phyloP scores from a whole-genome alignment of 2,113 vertebrate species.

The Corythornis madagascariensis region DNA sequence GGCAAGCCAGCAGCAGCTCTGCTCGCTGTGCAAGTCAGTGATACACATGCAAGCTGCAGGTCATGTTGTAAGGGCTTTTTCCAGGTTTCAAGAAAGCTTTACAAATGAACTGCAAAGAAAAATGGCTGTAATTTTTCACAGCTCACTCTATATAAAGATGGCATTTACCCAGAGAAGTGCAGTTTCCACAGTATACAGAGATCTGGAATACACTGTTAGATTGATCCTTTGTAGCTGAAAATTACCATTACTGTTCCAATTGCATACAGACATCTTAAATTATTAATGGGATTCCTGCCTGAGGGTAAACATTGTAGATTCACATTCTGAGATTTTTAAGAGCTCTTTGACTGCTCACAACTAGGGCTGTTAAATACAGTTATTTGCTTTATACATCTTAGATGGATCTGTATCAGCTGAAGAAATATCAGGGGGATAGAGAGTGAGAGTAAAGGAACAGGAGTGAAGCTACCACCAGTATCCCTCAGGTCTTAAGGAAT shows the following conservation, averaged over 20 bases:
- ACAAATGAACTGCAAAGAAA: background rate
- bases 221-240: conserved; percentile 37
- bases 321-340: conserved; percentile 33
- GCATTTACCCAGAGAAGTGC: background rate
- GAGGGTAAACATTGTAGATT: conserved; percentile 29
- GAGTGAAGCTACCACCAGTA: background rate
- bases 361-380: conserved; percentile 47
- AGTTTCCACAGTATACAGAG: background rate
- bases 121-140: conserved; percentile 10
- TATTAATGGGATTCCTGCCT: conserved; percentile 45
- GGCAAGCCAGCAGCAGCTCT: background rate
- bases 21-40: background rate
- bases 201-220: background rate
- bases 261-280: conserved; percentile 36
- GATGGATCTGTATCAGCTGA: conserved; percentile 29
- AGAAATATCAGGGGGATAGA: background rate
- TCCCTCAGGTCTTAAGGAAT: background rate
- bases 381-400: conserved; percentile 50
- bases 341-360: conserved; percentile 37
- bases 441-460: background rate
- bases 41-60: accelerated
- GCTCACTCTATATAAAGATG: background rate
- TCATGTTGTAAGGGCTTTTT: background rate
- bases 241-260: conserved; percentile 42
- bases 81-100: background rate